phyloP scores from a whole-genome alignment of 2,797 vertebrate genomes.

The Coilia nasus region DNA sequence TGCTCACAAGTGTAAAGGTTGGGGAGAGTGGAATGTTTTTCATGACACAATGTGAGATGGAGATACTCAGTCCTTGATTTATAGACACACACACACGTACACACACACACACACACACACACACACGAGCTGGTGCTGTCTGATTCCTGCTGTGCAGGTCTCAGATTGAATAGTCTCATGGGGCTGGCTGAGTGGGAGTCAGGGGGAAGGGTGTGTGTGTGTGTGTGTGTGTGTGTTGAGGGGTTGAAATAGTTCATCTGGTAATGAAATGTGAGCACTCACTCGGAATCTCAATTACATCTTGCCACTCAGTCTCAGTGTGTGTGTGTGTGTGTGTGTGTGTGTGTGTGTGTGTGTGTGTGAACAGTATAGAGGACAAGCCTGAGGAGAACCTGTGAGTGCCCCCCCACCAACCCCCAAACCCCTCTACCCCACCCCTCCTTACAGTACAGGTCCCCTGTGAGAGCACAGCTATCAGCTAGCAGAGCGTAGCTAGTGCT shows the following conservation, averaged over 20 bases:
- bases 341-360: slow-evolving; percentile 25
- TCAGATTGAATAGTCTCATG: slow-evolving; percentile 31
- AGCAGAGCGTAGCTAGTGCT: neutral
- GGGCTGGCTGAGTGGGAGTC: slow-evolving; percentile 14
- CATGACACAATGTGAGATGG: slow-evolving; percentile 34
- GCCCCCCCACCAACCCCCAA: no score
- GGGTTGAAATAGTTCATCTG: slow-evolving; percentile 34
- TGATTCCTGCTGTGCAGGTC: slow-evolving; percentile 29
- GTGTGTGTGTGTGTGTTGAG: neutral
- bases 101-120: slow-evolving; percentile 13
- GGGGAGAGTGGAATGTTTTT: slow-evolving; percentile 45
- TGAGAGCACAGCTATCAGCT: neutral
- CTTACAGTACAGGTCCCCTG: no score
- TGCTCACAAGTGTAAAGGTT: slow-evolving; percentile 42
- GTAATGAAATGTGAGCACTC: slow-evolving; percentile 21
- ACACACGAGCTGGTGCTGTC: slow-evolving; percentile 19
- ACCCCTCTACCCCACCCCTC: no score
- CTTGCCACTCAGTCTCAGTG: neutral
- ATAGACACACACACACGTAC: neutral
- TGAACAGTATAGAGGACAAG: neutral
- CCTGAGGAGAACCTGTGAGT: neutral
- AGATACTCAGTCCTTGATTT: slow-evolving; percentile 6
- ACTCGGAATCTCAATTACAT: slow-evolving; percentile 16
- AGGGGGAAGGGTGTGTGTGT: neutral
- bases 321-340: slow-evolving; percentile 22